Conservation (phyloP, 1,140 invertebrate species). For the Diuraphis noxia region DNA sequence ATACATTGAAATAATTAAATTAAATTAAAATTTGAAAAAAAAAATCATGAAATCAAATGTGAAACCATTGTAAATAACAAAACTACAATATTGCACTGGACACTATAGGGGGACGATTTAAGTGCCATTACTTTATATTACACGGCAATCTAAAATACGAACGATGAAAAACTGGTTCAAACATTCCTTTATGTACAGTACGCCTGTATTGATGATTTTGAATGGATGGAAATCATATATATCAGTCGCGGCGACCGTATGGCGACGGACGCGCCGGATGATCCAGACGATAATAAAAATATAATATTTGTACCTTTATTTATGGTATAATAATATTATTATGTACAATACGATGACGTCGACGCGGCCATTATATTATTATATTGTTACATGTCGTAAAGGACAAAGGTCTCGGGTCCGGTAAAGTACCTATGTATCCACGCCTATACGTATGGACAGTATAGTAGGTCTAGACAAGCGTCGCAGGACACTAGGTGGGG, state of each 20-base stretch:
- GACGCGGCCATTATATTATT: not conserved
- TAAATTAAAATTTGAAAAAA: no score
- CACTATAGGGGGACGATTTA: not conserved
- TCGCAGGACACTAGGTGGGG: not conserved
- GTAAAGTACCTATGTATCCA: not conserved
- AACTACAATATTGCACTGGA: not conserved
- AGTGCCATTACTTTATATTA: not conserved
- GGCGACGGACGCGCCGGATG: not conserved
- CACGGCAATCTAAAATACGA: conserved; percentile 2
- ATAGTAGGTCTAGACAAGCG: not conserved
- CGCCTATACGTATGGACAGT: no score
- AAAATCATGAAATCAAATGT: not conserved
- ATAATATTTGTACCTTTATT: not conserved
- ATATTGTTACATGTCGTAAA: not conserved
- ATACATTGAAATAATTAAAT: no score
- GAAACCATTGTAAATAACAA: not conserved
- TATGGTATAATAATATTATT: not conserved
- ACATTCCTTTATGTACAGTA: not conserved
- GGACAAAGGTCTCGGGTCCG: not conserved
- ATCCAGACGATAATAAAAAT: conserved; percentile 23
- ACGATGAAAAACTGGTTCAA: not conserved
- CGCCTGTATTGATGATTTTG: not conserved
- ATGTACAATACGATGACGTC: not conserved
- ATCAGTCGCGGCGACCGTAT: not conserved
- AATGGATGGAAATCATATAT: not conserved